phyloP scores from a whole-genome alignment of 2,113 vertebrate genomes.

The Columbina picui region DNA sequence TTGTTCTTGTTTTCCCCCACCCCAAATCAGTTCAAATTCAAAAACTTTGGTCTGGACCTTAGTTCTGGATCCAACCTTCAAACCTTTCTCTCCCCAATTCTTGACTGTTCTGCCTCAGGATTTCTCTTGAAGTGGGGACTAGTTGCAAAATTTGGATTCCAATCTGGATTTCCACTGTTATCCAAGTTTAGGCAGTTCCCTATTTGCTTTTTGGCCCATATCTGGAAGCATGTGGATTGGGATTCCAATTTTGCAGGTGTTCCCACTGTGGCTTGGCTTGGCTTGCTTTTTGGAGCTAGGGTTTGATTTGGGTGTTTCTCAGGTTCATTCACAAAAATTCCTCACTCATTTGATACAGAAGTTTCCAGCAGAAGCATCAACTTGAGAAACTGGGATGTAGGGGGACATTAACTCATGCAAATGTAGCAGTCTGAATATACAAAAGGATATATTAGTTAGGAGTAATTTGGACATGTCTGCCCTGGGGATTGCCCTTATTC shows the following conservation, averaged over 20 bases:
- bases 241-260: slow-evolving; percentile 16
- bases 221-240: neutral
- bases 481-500: slow-evolving; percentile 11
- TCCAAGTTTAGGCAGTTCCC: neutral
- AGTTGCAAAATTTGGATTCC: slow-evolving; percentile 40
- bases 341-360: neutral
- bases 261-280: neutral
- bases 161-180: neutral
- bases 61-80: neutral
- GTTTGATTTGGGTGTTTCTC: slow-evolving; percentile 1
- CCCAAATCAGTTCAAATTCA: neutral
- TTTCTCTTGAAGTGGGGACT: neutral
- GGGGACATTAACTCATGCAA: neutral
- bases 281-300: neutral
- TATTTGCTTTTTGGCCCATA: neutral
- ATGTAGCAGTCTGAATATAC: neutral
- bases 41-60: neutral
- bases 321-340: slow-evolving; percentile 7
- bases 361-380: neutral
- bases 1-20: neutral
- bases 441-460: neutral
- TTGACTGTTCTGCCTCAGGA: neutral
- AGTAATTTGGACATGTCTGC: neutral
- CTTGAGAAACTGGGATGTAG: neutral
- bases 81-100: slow-evolving; percentile 3